Evolutionary conservation across 2,797 vertebrate genomes (phyloP), one percentile per base, ranked within the genome.

Genomic region (Carapus acus): DNA sequence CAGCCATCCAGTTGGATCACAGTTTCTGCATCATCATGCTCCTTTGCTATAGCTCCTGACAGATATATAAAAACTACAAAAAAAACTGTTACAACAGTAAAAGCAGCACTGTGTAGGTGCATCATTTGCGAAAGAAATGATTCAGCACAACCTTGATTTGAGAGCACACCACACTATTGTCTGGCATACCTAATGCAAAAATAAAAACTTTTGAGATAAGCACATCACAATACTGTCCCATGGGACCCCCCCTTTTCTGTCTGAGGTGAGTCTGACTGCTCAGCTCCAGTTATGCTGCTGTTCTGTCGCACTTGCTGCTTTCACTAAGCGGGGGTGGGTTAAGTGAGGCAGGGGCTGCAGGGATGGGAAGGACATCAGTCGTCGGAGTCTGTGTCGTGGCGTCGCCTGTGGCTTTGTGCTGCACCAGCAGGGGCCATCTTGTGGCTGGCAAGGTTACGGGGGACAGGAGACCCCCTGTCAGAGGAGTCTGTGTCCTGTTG

Each of bases 381-480:
- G 76, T 89, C 87, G 24, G 88, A 89, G 82, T 89, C 84, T 38
- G 87, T 89, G 83, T 88, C 86, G 42, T 89, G 88, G 78, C 88
- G 88, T 68, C 79, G 79, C 80, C 83, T 87, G 77, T 77, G 84
- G 70, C 86, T 84, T 77, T 83, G 83, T 84, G 75, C 34, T 45
- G 51, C 69, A 78, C 79, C 81, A 69, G 78, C 77, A 63, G 81
- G 76, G 66, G 80, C 75, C 65, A 81, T 81, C 78, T 80, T 83
- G 69, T 74, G 73, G 73, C 78, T 74, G 76, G 78, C 77, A 55
- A 69, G 67, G 78, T 78, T 81, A 68, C 72, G 73, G 63, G 76
- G 70, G 64, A 74, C 76, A 63, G 79, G 82, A 59, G 84, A 84
- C 76, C 82, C 82, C 79, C 83, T 71, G 49, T 83, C 78, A 36